phyloP scores from a whole-genome alignment of 2,797 vertebrate genomes.

The Anabas testudineus region DNA sequence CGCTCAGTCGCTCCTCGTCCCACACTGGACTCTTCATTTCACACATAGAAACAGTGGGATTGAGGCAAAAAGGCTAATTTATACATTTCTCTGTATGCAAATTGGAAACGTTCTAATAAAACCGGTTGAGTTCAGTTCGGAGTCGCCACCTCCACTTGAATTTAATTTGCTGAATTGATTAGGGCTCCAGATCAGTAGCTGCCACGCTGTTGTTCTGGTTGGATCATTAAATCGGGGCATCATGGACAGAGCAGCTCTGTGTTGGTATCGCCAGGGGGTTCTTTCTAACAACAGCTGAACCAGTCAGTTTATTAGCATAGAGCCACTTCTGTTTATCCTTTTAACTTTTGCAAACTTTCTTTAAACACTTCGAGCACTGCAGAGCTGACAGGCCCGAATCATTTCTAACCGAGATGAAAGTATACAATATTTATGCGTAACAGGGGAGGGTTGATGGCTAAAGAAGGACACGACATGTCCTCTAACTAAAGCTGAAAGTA shows the following conservation, averaged over 20 bases:
- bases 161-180: constrained; percentile 79
- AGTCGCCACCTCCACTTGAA: constrained; percentile 49
- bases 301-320: constrained; percentile 45
- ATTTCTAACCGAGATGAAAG: constrained; percentile 26
- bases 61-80: constrained; percentile 16
- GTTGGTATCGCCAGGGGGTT: constrained; percentile 33
- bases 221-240: constrained; percentile 58
- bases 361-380: constrained; percentile 1
- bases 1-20: not conserved
- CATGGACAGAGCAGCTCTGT: constrained; percentile 54
- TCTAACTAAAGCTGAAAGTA: constrained; percentile 43
- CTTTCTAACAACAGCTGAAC: constrained; percentile 59
- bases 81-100: constrained; percentile 30
- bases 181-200: constrained; percentile 50
- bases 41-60: constrained; percentile 31
- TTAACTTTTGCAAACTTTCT: constrained; percentile 40
- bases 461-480: constrained; percentile 38
- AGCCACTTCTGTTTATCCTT: constrained; percentile 36
- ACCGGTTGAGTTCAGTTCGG: constrained; percentile 56
- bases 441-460: constrained; percentile 34
- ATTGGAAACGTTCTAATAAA: constrained; percentile 35
- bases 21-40: constrained; percentile 22
- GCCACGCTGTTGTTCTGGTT: constrained; percentile 53
- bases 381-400: constrained; percentile 1
- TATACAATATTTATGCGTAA: constrained; percentile 65